Evolutionary conservation across 2,797 vertebrate genomes (phyloP).

Genomic region (Rhincodon typus): DNA sequence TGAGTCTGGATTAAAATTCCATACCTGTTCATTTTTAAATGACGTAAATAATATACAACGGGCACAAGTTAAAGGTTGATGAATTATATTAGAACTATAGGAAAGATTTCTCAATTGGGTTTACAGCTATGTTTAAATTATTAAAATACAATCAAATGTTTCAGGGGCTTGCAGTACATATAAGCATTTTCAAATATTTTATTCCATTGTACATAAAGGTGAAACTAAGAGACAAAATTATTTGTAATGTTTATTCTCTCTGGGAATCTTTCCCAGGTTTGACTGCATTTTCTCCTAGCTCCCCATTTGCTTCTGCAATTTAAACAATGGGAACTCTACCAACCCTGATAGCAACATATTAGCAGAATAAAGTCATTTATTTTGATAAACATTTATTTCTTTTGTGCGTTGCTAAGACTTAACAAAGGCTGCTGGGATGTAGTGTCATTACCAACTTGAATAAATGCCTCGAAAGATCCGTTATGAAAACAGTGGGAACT

Average conservation of each 20-base stretch:
- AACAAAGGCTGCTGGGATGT: not conserved
- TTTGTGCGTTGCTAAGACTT: not conserved
- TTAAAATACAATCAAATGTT: not conserved
- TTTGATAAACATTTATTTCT: not conserved
- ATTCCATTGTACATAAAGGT: not conserved
- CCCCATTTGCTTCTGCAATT: not conserved
- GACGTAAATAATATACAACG: not conserved
- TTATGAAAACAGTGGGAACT: not conserved
- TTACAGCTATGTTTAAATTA: not conserved
- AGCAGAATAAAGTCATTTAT: not conserved
- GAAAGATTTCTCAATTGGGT: not conserved
- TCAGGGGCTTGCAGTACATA: not conserved
- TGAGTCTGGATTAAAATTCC: not conserved
- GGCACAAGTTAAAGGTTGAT: not conserved
- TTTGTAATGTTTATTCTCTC: not conserved
- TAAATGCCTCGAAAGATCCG: not conserved
- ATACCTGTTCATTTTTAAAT: not conserved
- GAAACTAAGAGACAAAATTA: not conserved
- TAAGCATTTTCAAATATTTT: constrained; percentile 16
- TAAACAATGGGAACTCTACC: not conserved
- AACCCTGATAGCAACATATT: not conserved
- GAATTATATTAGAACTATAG: not conserved
- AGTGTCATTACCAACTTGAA: not conserved
- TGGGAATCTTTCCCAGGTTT: not conserved
- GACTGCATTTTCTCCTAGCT: not conserved